Base-by-base conservation (phyloP, 2,888 invertebrate genomes). In the Drosophila aldrichi region DNA sequence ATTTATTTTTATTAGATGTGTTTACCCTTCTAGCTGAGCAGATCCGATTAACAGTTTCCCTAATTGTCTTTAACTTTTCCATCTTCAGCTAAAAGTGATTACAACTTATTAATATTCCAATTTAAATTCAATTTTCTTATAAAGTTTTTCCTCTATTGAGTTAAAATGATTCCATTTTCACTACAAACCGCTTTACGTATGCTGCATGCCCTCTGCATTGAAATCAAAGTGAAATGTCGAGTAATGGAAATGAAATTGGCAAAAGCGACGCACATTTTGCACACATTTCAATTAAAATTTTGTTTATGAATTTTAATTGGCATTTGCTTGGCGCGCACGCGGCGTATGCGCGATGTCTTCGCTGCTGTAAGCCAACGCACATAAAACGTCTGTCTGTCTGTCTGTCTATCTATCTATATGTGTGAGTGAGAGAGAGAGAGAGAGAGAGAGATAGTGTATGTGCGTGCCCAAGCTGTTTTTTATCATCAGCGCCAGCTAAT, bases 311-410 rank as follows among this genome's bases (percentile, higher is more conserved):
- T 74, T 83, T 80, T 83, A 82, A 86, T 83, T 86, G 83, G 81
- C 66, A 44, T 46, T 63, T 49, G 70, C 58, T 51, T 40, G 66
- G 85, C 56, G 64, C n/a, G 74, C 74, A 87, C 68, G 74, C 74
- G 67, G 67, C 85, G 82, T 89, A 87, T 83, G 82, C 69, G 78
- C 78, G 62, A 89, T 83, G 75, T 87, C 79, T 87, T 81, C 48
- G 48, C 48, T 43, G 64, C 61, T 78, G 78, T 83, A 77, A 89
- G 56, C 49, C 59, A 63, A 52, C 57, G 41, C 63, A 66, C 56
- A 46, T 8, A 9, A 16, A 25, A 46, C 5, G n/a, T 10, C n/a
- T 10, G n/a, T 16, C 36, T 16, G 14, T 14, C 36, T 36, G 4
- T 6, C 14, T 36, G 3, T 16, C 1, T 36, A 2, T 18, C 1